Evolutionary conservation across 2,888 invertebrate genomes (phyloP).

Genomic region (Heliconius sara): DNA sequence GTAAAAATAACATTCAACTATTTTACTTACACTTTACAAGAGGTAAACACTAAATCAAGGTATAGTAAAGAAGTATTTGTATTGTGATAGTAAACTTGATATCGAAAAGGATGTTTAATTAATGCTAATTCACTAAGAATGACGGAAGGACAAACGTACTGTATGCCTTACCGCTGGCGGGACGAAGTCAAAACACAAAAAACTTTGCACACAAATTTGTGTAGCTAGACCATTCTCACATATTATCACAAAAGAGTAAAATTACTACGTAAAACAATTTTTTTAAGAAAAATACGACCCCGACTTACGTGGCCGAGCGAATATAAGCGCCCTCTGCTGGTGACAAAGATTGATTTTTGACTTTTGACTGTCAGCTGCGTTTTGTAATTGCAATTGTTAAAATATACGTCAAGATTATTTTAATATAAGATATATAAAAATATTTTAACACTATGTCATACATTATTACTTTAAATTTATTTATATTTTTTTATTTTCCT

Average conservation of each 20-base stretch:
- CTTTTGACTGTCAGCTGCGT: constrained; percentile 64
- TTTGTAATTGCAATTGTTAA: constrained; percentile 33
- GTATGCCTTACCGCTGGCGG: constrained; percentile 66
- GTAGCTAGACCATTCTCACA: constrained; percentile 74
- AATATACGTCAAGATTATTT: background rate
- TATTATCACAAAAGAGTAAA: constrained; percentile 68
- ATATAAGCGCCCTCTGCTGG: constrained; percentile 77
- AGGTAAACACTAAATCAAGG: constrained; percentile 28
- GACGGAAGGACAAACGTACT: constrained; percentile 69
- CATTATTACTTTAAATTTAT: too few relatives aligned
- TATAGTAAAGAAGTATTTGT: constrained; percentile 57
- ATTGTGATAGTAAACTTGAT: constrained; percentile 64
- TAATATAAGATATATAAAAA: background rate
- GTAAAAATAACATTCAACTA: constrained; percentile 59
- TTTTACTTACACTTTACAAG: constrained; percentile 19
- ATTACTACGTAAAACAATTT: constrained; percentile 70
- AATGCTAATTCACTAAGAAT: constrained; percentile 76
- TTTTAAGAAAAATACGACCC: constrained; percentile 79
- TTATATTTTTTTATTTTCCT: too few relatives aligned
- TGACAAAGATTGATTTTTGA: constrained; percentile 69
- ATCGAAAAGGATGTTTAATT: constrained; percentile 66
- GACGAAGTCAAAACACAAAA: constrained; percentile 63
- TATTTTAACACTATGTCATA: background rate
- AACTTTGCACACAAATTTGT: constrained; percentile 63
- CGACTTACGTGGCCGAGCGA: constrained; percentile 83